Base-by-base conservation (phyloP, 2,113 vertebrate species). In the Amia ocellicauda region DNA sequence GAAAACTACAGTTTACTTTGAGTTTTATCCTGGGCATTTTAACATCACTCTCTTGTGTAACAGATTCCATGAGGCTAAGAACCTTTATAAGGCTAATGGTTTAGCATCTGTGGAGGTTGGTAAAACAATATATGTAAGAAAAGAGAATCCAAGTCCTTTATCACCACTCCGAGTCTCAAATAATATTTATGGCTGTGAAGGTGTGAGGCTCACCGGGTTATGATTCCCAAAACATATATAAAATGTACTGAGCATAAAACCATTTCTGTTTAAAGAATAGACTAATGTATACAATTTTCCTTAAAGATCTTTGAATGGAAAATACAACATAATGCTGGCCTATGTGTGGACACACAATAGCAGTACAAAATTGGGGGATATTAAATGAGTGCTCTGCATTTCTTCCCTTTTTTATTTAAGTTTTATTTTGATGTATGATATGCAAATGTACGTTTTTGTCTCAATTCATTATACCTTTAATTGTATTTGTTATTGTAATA, bases 1-100 rank as follows among this genome's bases (percentile, higher is more conserved):
- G 51, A 67, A 56, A 41, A 62, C 70, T 72, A 63, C 55, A 29
- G 67, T 75, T 77, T 66, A 72, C 73, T 80, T 70, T 80, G 74
- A 47, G 58, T 83, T 75, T 78, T 73, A 85, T 81, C 76, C 71
- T 80, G 81, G 81, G 85, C 81, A 87, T 79, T 66, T 71, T 77
- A 84, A 77, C 64, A 71, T 73, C 83, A 74, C 78, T 83, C 71
- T 58, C 73, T 70, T 80, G 70, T 75, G 79, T 77, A 85, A 74
- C 51, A 60, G 71, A 85, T 81, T 79, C 53, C 51, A 68, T 80
- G 83, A 81, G 83, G 84, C 75, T 84, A 80, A 41, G 74, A 83
- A 77, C 80, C 75, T 71, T 73, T 76, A 78, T 80, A 66, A 66
- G 69, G 78, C 83, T 83, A 81, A 84, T 83, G 76, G 77, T 74